Conservation (phyloP, 2,113 vertebrate genomes). For the Empidonax alnorum region DNA sequence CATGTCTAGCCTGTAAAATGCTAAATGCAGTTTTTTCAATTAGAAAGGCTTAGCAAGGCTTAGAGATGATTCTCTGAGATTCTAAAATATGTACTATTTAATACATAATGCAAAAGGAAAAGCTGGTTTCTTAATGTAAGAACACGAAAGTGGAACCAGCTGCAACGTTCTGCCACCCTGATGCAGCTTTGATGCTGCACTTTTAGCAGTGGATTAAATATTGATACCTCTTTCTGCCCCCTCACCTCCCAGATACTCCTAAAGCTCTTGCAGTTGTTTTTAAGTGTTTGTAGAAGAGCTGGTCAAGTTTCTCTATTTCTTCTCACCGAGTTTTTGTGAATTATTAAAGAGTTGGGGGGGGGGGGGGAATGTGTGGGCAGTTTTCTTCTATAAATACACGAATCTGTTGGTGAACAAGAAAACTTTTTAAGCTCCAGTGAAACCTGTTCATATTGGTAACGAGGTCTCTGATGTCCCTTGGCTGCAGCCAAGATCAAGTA, state of each 20-base stretch:
- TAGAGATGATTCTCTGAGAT: conserved; percentile 38
- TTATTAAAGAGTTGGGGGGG: not conserved
- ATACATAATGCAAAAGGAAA: conserved; percentile 56
- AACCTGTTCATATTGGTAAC: not conserved
- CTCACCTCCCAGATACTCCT: not conserved
- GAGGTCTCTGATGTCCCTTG: not conserved
- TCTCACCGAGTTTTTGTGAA: not conserved
- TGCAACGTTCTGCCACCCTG: conserved; percentile 9
- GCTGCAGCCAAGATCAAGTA: conserved; percentile 36
- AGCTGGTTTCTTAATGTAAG: conserved; percentile 55
- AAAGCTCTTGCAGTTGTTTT: conserved; percentile 2
- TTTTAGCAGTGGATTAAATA: conserved; percentile 66
- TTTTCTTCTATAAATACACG: not conserved
- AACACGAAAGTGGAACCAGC: conserved; percentile 36
- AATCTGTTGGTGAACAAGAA: not conserved
- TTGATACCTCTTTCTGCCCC: conserved; percentile 28
- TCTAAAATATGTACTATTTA: conserved; percentile 37
- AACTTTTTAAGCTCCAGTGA: not conserved
- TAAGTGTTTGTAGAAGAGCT: not conserved
- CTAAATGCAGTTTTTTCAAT: conserved; percentile 30
- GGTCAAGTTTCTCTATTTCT: conserved; percentile 2
- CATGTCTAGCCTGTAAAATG: not conserved
- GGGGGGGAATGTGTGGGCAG: not conserved
- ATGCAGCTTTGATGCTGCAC: conserved; percentile 25
- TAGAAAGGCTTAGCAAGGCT: conserved; percentile 15